Conservation (phyloP, 2,797 vertebrate species). For the Centropyge bicolor region DNA sequence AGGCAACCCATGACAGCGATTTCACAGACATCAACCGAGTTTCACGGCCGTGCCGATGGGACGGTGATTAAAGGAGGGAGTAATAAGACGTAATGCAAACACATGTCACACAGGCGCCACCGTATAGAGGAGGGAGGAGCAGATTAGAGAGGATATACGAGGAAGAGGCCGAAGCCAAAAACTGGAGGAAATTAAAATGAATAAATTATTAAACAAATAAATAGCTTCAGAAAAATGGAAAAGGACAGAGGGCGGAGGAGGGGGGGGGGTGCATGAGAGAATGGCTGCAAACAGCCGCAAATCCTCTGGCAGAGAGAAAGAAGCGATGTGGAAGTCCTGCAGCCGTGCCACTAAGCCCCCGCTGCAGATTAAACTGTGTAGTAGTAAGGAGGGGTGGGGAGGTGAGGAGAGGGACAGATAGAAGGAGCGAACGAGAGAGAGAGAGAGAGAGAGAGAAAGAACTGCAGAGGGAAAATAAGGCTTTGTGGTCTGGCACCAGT, state of each 20-base stretch:
- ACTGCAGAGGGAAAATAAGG: constrained; percentile 72
- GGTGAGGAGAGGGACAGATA: constrained; percentile 12
- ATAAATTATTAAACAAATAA: constrained; percentile 54
- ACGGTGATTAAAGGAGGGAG: constrained; percentile 54
- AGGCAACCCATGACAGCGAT: constrained; percentile 31
- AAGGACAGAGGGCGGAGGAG: constrained; percentile 27
- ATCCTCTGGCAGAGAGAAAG: constrained; percentile 68
- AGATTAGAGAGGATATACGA: constrained; percentile 20
- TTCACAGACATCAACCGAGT: constrained; percentile 47
- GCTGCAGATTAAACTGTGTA: constrained; percentile 78
- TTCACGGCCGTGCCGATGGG: constrained; percentile 34
- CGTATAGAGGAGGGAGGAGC: constrained; percentile 9
- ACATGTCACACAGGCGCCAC: constrained; percentile 45
- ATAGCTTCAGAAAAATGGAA: constrained; percentile 28
- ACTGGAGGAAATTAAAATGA: constrained; percentile 40
- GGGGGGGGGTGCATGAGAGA: constrained; percentile 26
- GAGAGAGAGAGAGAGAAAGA: constrained; percentile 53
- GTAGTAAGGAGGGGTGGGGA: constrained; percentile 58
- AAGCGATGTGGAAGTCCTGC: constrained; percentile 80
- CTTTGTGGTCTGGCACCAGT: constrained; percentile 77
- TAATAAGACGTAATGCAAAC: constrained; percentile 63
- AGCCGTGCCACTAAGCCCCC: constrained; percentile 74
- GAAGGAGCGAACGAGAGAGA: constrained; percentile 22
- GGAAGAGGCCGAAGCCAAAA: not conserved
- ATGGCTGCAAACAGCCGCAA: constrained; percentile 61